Conservation (phyloP, 2,888 invertebrate species). For the Rambutsinella grinnellia region DNA sequence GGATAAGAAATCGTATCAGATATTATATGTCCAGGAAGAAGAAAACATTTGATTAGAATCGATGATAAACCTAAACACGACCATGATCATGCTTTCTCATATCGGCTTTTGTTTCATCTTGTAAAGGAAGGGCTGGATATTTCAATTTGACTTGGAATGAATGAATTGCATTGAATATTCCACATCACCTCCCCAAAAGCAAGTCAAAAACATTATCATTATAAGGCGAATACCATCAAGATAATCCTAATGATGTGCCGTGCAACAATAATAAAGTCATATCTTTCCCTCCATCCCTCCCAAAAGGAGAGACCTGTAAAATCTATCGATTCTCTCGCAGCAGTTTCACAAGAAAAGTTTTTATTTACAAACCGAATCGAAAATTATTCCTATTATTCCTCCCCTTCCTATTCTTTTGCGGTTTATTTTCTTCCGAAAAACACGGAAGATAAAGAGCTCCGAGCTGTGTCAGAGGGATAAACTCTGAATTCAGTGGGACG, state of each 20-base stretch:
- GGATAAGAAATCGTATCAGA: constrained; percentile 1
- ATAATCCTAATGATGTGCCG: constrained; percentile 50
- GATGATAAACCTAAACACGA: background rate
- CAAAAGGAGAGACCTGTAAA: background rate
- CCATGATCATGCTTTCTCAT: background rate
- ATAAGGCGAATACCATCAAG: constrained; percentile 35
- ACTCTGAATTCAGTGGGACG: background rate
- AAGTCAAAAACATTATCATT: constrained; percentile 14
- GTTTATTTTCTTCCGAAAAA: background rate
- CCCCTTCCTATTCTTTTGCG: background rate
- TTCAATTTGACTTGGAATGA: background rate
- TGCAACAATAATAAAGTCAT: constrained; percentile 26
- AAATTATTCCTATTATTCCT: constrained; percentile 18
- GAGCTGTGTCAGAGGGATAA: too few species aligned
- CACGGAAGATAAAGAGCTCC: background rate
- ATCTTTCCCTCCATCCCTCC: constrained; percentile 2
- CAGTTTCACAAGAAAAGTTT: background rate
- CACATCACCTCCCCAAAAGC: background rate
- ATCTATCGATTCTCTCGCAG: background rate
- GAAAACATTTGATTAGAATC: background rate
- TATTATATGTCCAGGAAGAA: background rate
- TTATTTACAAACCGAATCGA: constrained; percentile 41
- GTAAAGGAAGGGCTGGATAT: background rate
- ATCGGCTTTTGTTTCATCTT: background rate
- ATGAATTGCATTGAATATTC: background rate